These are phyloP conservation scores for Brassicogethes aeneus DNA, from an alignment of 2,888 invertebrate species.

Conservation along the genomic window DNA sequence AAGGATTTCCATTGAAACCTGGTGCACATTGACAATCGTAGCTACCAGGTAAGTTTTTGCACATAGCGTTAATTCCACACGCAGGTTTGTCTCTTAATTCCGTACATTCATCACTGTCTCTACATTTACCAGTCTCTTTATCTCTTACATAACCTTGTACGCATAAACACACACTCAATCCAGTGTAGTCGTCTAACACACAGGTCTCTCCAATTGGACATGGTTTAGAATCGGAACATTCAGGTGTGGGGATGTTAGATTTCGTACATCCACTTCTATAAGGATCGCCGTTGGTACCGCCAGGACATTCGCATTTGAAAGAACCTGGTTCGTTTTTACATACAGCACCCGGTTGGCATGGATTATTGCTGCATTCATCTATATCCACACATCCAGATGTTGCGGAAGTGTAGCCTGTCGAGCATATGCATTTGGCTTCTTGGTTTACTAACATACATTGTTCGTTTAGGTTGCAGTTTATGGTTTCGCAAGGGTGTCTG, in stretches of 20 bases:
- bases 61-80: constrained; percentile 82
- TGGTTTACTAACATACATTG: constrained; percentile 81
- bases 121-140: constrained; percentile 62
- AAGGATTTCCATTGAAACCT: constrained; percentile 86
- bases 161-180: constrained; percentile 80
- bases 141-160: constrained; percentile 79
- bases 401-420: constrained; percentile 63
- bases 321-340: constrained; percentile 83
- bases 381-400: constrained; percentile 73
- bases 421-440: constrained; percentile 76
- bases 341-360: constrained; percentile 76
- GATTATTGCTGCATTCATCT: constrained; percentile 75
- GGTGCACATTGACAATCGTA: constrained; percentile 87
- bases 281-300: constrained; percentile 71
- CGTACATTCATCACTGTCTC: constrained; percentile 80
- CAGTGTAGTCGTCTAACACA: constrained; percentile 62
- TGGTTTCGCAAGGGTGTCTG: constrained; percentile 84
- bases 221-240: constrained; percentile 66
- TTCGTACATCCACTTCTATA: constrained; percentile 68
- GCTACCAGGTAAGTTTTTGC: constrained; percentile 87
- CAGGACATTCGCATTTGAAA: constrained; percentile 82
- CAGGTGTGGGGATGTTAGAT: constrained; percentile 49
- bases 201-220: constrained; percentile 83
- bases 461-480: constrained; percentile 77
- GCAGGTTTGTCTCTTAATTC: constrained; percentile 65